Percentiles rank a stretch among this genome's conserved stretches.
phyloP scores from a whole-genome alignment of 2,797 vertebrate genomes.

The Diglossa cyanea region DNA sequence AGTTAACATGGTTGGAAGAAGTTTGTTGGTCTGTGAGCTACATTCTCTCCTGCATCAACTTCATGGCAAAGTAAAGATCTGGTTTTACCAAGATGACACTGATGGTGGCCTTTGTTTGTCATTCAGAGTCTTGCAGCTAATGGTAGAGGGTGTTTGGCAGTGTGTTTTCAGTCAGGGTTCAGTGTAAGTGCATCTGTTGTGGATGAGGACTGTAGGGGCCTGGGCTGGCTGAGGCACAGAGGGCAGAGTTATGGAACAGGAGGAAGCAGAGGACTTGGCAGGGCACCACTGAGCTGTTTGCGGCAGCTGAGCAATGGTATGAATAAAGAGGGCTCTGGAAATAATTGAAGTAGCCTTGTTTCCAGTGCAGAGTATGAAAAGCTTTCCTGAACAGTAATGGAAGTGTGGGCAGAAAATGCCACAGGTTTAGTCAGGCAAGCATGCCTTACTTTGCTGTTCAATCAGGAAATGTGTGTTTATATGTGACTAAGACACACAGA shows the following conservation, averaged over 20 bases:
- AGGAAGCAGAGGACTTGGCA: not conserved
- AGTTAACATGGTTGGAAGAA: not conserved
- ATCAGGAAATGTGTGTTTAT: not conserved
- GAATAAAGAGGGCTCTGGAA: not conserved
- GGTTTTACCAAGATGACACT: not conserved
- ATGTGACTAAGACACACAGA: not conserved
- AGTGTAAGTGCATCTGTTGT: not conserved
- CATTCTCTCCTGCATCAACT: not conserved
- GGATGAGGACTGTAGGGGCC: not conserved
- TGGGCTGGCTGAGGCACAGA: not conserved
- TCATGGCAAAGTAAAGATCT: not conserved
- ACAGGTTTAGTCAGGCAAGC: not conserved
- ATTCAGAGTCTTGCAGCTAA: not conserved
- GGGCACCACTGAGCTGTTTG: not conserved
- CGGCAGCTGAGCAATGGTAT: not conserved
- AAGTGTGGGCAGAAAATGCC: not conserved
- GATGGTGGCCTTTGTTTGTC: not conserved
- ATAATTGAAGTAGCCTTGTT: not conserved
- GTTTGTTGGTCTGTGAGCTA: accelerated
- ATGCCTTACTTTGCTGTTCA: not conserved
- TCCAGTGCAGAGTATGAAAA: not conserved
- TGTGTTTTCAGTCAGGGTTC: not conserved
- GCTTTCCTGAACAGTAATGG: not conserved
- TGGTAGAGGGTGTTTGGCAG: not conserved
- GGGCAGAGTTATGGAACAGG: not conserved